phyloP scores from a whole-genome alignment of 2,113 vertebrate genomes.

The Lepidothrix coronata region DNA sequence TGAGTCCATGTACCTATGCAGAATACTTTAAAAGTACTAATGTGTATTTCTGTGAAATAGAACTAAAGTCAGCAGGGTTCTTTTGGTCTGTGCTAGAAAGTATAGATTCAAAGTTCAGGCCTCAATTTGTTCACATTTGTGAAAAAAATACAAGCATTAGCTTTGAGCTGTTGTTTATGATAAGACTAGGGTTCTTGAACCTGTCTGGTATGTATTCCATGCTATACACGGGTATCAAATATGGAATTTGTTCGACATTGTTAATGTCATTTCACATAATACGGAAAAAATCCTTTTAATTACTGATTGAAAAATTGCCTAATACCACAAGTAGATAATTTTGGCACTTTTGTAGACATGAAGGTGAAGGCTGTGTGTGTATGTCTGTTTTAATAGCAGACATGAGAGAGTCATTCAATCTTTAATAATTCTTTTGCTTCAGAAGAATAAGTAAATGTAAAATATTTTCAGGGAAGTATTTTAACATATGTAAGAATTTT shows the following conservation, averaged over 20 bases:
- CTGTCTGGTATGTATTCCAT: neutral
- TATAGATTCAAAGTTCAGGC: neutral
- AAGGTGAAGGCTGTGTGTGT: neutral
- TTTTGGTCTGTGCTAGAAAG: neutral
- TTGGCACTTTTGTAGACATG: neutral
- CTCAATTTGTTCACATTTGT: neutral
- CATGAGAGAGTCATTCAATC: neutral
- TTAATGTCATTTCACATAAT: neutral
- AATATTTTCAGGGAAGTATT: slow-evolving; percentile 17
- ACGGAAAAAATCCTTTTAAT: neutral
- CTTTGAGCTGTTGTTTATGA: neutral
- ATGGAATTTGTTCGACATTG: neutral
- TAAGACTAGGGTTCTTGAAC: neutral
- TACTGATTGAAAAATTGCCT: neutral
- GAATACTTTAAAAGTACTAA: neutral
- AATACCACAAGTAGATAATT: neutral
- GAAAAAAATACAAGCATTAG: neutral
- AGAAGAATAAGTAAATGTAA: neutral
- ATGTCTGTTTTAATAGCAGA: neutral
- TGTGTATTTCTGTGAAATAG: neutral
- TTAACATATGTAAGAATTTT: neutral
- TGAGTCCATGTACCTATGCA: neutral
- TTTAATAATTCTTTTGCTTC: neutral
- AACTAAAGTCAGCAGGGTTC: neutral
- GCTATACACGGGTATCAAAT: neutral